Conservation (phyloP, 2,113 vertebrate species). For the Micronisus gabar region DNA sequence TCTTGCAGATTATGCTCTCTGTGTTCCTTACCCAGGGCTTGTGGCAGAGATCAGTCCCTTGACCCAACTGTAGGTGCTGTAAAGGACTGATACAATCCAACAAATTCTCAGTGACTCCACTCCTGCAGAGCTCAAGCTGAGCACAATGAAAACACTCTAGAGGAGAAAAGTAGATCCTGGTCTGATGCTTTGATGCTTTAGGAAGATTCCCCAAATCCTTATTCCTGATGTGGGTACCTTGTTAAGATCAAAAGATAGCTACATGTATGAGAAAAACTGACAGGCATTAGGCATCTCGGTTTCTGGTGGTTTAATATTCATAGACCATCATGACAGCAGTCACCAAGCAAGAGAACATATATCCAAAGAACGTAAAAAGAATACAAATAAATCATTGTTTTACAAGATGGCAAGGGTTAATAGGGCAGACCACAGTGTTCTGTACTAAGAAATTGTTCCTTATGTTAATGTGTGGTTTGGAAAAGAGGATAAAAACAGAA, state of each 20-base stretch:
- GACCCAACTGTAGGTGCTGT: neutral
- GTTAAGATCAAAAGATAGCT: neutral
- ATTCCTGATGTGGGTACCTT: neutral
- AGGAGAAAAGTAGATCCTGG: neutral
- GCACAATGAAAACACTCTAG: neutral
- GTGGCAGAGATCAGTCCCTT: neutral
- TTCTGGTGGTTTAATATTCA: neutral
- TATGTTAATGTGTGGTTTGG: neutral
- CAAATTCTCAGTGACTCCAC: neutral
- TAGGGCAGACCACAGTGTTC: neutral
- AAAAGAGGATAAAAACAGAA: neutral
- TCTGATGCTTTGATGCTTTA: neutral
- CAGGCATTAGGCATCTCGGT: rapidly evolving
- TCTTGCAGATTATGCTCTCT: neutral
- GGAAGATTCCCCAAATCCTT: neutral
- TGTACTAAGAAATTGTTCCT: neutral
- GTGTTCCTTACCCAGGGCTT: neutral
- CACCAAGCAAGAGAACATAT: neutral
- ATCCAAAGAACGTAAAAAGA: neutral
- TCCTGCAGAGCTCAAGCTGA: neutral
- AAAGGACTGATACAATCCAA: neutral
- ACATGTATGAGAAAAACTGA: neutral
- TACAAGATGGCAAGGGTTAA: neutral
- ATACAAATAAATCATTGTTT: neutral
- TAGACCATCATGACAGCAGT: neutral